Percentiles rank a stretch among this genome's conserved stretches.
phyloP scores from a whole-genome alignment of 1,140 invertebrate genomes.

The Nebria ingens region DNA sequence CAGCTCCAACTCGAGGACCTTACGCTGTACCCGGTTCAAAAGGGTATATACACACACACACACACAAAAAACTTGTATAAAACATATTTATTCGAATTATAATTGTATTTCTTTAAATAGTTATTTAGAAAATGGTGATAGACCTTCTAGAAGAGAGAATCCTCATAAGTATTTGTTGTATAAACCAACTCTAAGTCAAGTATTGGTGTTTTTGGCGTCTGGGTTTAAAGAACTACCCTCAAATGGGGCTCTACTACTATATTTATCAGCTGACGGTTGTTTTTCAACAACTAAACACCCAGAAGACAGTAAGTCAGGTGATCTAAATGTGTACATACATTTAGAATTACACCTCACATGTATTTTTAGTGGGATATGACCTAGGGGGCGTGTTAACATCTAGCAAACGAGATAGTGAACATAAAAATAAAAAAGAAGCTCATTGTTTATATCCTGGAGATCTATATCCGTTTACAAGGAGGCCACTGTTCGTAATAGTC shows the following conservation, averaged over 20 bases:
- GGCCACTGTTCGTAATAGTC: constrained; percentile 86
- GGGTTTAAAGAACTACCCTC: constrained; percentile 88
- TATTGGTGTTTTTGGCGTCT: constrained; percentile 87
- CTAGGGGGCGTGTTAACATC: constrained; percentile 83
- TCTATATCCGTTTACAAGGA: constrained; percentile 81
- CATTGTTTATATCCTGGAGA: constrained; percentile 90
- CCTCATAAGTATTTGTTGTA: constrained; percentile 95
- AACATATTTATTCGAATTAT: too few relatives aligned
- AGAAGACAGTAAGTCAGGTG: constrained; percentile 67
- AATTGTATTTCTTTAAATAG: constrained; percentile 33
- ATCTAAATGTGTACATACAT: not conserved
- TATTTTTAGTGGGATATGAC: constrained; percentile 74
- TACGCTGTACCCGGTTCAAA: constrained; percentile 45
- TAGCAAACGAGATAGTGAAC: constrained; percentile 63
- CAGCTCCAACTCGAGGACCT: constrained; percentile 64
- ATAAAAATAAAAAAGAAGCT: constrained; percentile 57
- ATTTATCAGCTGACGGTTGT: constrained; percentile 89
- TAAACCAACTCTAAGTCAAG: constrained; percentile 88
- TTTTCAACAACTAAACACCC: constrained; percentile 80
- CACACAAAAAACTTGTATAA: too few relatives aligned
- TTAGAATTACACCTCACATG: constrained; percentile 8
- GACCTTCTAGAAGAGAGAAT: constrained; percentile 69
- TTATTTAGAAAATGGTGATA: constrained; percentile 59
- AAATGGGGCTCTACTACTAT: constrained; percentile 83
- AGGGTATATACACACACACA: too few relatives aligned